Evolutionary conservation across 2,888 invertebrate species (phyloP).

Genomic region (Cheilosia soror): DNA sequence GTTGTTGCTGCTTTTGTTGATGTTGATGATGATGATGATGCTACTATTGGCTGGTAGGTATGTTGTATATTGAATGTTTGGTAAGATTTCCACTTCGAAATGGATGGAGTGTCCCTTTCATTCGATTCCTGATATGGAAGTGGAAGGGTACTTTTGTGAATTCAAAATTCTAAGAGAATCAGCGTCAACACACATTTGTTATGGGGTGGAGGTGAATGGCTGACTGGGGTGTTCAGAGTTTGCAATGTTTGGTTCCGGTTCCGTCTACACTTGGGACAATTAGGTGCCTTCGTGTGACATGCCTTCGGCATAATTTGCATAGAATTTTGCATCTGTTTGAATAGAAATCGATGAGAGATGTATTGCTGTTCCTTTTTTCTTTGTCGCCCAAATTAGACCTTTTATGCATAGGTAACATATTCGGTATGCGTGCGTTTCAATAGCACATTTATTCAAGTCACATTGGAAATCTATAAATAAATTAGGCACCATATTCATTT

Average conservation of each 20-base stretch:
- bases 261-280: slow-evolving; percentile 39
- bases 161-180: too few relatives aligned
- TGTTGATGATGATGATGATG: slow-evolving; percentile 4
- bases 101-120: slow-evolving; percentile 27
- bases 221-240: slow-evolving; percentile 4
- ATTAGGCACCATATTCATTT: slow-evolving; percentile 7
- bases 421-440: slow-evolving; percentile 32
- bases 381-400: slow-evolving; percentile 30
- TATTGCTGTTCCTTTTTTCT: slow-evolving; percentile 4
- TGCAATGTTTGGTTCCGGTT: slow-evolving; percentile 30
- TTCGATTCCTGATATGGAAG: slow-evolving; percentile 34
- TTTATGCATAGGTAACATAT: slow-evolving; percentile 19
- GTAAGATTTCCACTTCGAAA: slow-evolving; percentile 46
- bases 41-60: not conserved
- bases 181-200: not conserved
- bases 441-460: slow-evolving; percentile 25
- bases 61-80: slow-evolving; percentile 30
- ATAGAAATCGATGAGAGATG: slow-evolving; percentile 47
- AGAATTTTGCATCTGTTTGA: slow-evolving; percentile 46
- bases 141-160: not conserved
- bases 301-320: slow-evolving; percentile 47
- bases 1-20: slow-evolving; percentile 28
- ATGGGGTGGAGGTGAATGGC: slow-evolving; percentile 22
- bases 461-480: slow-evolving; percentile 42
- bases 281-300: slow-evolving; percentile 57